These are phyloP conservation scores for Drosophila melanica DNA, from an alignment of 1,140 invertebrate species.

Conservation along the genomic window DNA sequence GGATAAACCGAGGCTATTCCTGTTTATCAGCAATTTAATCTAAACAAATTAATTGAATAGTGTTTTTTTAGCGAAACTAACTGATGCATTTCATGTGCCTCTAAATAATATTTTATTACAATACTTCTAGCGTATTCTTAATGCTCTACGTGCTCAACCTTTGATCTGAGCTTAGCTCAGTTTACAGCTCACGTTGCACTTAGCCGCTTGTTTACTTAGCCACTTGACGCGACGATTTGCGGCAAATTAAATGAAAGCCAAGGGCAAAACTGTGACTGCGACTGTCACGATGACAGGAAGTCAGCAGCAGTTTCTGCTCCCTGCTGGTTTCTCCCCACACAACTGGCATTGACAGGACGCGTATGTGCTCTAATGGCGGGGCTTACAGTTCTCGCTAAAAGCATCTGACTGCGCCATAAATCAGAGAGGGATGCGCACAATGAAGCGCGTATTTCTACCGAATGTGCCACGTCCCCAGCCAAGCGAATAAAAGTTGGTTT, in stretches of 20 bases:
- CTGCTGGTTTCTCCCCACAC: not conserved
- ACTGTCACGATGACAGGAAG: conserved; percentile 7
- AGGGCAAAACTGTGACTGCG: not conserved
- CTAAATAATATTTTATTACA: conserved; percentile 22
- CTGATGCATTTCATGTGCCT: conserved; percentile 21
- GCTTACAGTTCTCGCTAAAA: conserved; percentile 43
- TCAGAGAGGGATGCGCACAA: conserved; percentile 23
- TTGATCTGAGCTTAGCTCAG: conserved; percentile 1
- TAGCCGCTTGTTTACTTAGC: conserved; percentile 41
- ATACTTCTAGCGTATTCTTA: conserved; percentile 9
- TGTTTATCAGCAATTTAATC: not conserved
- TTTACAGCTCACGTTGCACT: conserved; percentile 36
- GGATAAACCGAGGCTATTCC: not conserved
- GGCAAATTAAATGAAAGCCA: conserved; percentile 68
- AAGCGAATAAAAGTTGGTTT: not conserved
- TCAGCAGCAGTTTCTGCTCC: not conserved
- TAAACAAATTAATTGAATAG: conserved; percentile 16
- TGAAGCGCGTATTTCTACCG: conserved; percentile 14
- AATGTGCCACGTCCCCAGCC: conserved; percentile 9
- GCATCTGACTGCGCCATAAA: conserved; percentile 57
- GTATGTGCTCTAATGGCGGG: conserved; percentile 31
- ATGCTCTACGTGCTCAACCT: conserved; percentile 12
- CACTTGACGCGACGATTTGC: conserved; percentile 64
- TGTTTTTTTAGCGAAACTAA: not conserved
- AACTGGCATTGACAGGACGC: conserved; percentile 51